Evolutionary conservation across 2,113 vertebrate genomes (phyloP), one percentile per base, ranked within the genome.

Genomic region (cattle (Bos taurus)): DNA sequence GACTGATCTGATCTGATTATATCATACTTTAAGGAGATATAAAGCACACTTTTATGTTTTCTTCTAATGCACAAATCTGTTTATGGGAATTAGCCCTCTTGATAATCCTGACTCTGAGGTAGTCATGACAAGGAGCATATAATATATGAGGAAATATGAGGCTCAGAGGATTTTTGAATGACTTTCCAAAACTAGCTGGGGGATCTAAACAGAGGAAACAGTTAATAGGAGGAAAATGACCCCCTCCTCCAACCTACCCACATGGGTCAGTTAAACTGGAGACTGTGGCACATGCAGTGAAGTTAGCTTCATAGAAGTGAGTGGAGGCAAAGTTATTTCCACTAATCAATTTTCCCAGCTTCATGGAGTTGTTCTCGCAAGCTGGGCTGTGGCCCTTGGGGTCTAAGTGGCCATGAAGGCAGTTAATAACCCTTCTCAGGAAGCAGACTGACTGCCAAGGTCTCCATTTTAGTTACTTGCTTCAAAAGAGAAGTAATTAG

Each of bases 241-340:
- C 67, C 3, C 1, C 15, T 17, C 57, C 28, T 50, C 57, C 43
- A 77, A 13, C 16, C 16, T 6, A 52, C 3, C 10, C 33, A 14
- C 1, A 1, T 8, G 7, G 43, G 3, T 2, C 52, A 67, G 71
- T 52, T 7, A 54, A 40, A 83, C 16, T 56, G 56, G 88, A 94
- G 43, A 46, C 16, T 23, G 5, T 59, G 28, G 40, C 21, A 54
- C 13, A 88, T 1, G 7, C 25, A 30, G 2, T 43, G 21, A 83
- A 46, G 21, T 30, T 46, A 46, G 7, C 82, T 82, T 23, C 48
- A 67, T 59, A 36, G 46, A 85, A 17, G 2, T 33, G 21, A 81
- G 4, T 56, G 6, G 19, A 50, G 54, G 7, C 36, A 26, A 17
- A 9, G 1, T 1, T 4, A 16, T 3, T 33, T 21, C 1, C 1